Percentiles rank a stretch among this genome's conserved stretches.
Conservation (phyloP, 2,888 invertebrate genomes). For the Pseudanteris insignis region DNA sequence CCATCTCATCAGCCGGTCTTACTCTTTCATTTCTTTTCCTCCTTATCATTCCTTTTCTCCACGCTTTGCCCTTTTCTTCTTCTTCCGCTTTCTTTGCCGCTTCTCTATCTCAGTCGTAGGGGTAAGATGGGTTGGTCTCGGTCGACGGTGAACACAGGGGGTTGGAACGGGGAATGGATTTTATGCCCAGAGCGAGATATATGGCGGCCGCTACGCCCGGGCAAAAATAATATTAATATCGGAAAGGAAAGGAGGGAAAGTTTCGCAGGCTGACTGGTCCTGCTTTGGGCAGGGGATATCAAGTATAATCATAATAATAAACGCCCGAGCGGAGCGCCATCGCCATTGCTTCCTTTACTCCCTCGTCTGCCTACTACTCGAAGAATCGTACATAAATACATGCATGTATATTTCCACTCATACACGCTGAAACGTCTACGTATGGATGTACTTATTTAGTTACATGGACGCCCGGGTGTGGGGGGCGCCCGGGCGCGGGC, state of each 20-base stretch:
- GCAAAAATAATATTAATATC: slow-evolving; percentile 67
- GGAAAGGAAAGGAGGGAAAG: slow-evolving; percentile 66
- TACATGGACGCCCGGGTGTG: slow-evolving; percentile 13
- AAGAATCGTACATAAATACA: slow-evolving; percentile 48
- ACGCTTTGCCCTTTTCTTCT: slow-evolving; percentile 36
- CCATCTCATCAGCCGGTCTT: slow-evolving; percentile 9
- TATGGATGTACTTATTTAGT: slow-evolving; percentile 44
- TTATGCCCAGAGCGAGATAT: slow-evolving; percentile 66
- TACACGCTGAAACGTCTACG: slow-evolving; percentile 32
- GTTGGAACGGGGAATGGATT: slow-evolving; percentile 64
- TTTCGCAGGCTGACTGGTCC: slow-evolving; percentile 64
- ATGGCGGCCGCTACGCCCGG: slow-evolving; percentile 66
- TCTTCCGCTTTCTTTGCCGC: slow-evolving; percentile 36
- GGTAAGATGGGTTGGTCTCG: slow-evolving; percentile 50
- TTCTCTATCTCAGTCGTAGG: slow-evolving; percentile 48
- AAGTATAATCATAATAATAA: slow-evolving; percentile 66
- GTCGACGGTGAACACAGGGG: slow-evolving; percentile 51
- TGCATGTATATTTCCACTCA: slow-evolving; percentile 34
- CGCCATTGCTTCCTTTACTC: slow-evolving; percentile 62
- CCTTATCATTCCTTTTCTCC: slow-evolving; percentile 41
- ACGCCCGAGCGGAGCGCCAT: slow-evolving; percentile 62
- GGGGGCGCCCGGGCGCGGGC: slow-evolving; percentile 15
- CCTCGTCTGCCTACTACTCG: slow-evolving; percentile 47
- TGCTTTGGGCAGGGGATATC: slow-evolving; percentile 66
- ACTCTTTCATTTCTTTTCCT: slow-evolving; percentile 44